Evolutionary conservation across 2,113 vertebrate species (phyloP).

Genomic region (Passer domesticus): DNA sequence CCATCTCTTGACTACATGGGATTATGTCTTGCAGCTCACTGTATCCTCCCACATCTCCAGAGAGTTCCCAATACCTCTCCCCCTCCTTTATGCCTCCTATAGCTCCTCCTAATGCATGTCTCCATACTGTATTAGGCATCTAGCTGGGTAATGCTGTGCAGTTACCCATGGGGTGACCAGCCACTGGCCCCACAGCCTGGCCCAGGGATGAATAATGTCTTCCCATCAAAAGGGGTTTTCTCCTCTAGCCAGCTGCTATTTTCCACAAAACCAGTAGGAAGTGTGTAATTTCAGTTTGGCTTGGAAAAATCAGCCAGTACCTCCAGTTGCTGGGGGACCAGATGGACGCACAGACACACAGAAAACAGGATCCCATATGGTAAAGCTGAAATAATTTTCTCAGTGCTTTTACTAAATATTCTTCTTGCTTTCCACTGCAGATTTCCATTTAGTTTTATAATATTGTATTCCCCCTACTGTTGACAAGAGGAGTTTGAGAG

Average conservation of each 20-base stretch:
- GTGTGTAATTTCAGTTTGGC: neutral
- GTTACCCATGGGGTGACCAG: neutral
- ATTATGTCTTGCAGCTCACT: neutral
- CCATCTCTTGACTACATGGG: neutral
- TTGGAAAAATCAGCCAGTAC: neutral
- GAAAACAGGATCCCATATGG: neutral
- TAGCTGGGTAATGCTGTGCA: neutral
- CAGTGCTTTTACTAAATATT: neutral
- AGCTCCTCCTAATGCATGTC: neutral
- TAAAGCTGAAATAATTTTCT: neutral
- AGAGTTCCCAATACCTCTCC: neutral
- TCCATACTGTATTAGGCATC: neutral
- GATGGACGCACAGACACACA: neutral
- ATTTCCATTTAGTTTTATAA: neutral
- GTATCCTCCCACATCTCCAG: neutral
- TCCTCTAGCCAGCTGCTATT: neutral
- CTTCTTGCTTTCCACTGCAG: neutral
- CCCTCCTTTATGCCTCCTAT: neutral
- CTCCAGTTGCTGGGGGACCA: neutral
- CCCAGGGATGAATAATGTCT: neutral
- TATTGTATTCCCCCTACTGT: neutral
- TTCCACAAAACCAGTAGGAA: neutral
- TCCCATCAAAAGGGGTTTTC: neutral
- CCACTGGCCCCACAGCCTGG: neutral
- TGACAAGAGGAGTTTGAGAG: neutral